Evolutionary conservation across 2,797 vertebrate genomes (phyloP).

Genomic region (Hydrolagus colliei): DNA sequence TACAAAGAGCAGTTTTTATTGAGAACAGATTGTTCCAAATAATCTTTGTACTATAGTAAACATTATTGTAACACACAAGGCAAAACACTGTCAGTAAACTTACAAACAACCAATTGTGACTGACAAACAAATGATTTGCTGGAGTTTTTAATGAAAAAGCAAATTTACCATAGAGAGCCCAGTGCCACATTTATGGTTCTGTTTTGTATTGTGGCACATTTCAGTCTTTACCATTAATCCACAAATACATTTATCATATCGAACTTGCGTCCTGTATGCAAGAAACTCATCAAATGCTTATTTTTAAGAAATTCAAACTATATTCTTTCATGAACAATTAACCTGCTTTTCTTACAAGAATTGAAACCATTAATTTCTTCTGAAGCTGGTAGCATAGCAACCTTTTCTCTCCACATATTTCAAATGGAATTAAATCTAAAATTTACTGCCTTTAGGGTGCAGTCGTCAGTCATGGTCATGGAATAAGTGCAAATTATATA

Average conservation of each 20-base stretch:
- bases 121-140: constrained; percentile 14
- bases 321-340: not conserved
- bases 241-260: constrained; percentile 7
- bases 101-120: constrained; percentile 14
- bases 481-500: constrained; percentile 2
- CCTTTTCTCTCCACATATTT: not conserved
- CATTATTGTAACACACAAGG: not conserved
- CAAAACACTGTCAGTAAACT: constrained; percentile 26
- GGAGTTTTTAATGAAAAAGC: constrained; percentile 25
- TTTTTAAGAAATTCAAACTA: not conserved
- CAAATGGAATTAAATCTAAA: not conserved
- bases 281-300: not conserved
- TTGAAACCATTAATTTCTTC: constrained; percentile 12
- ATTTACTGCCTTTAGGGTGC: not conserved
- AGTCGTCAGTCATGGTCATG: not conserved
- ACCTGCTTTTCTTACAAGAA: not conserved
- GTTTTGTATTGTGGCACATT: not conserved
- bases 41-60: constrained; percentile 1
- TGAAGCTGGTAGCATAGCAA: not conserved
- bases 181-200: not conserved
- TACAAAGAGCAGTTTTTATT: too few relatives aligned
- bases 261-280: not conserved
- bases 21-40: not conserved
- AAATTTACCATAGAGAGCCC: not conserved
- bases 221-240: not conserved